Percentiles rank a stretch among this genome's conserved stretches.
phyloP scores from a whole-genome alignment of 2,888 invertebrate genomes.

The Nebria salina region DNA sequence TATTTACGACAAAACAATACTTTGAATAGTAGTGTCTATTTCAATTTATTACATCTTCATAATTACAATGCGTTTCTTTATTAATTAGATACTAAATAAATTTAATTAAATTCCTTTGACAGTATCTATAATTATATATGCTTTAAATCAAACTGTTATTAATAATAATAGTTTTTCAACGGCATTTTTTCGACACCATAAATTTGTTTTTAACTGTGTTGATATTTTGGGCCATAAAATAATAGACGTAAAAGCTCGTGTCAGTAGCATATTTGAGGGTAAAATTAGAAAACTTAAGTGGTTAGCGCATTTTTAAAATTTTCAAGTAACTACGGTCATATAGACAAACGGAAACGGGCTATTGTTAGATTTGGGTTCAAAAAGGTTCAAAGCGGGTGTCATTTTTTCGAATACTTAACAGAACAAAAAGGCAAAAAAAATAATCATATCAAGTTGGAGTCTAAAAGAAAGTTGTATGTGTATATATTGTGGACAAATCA shows the following conservation, averaged over 20 bases:
- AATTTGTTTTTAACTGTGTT: background rate
- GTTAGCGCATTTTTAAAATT: background rate
- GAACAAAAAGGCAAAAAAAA: too few species aligned
- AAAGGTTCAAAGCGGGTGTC: background rate
- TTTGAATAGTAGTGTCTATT: background rate
- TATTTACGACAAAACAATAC: background rate
- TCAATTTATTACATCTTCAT: background rate
- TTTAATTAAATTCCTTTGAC: background rate
- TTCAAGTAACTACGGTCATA: background rate
- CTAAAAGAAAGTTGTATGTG: background rate
- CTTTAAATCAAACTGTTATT: background rate
- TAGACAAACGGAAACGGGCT: background rate
- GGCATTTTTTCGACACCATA: background rate
- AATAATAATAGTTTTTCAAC: background rate
- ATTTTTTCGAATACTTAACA: too few species aligned
- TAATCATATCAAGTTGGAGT: background rate
- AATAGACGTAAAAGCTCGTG: background rate
- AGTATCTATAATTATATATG: background rate
- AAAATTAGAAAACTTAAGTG: background rate
- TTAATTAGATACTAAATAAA: background rate
- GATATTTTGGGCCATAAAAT: background rate
- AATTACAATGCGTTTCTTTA: background rate
- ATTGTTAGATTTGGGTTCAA: conserved; percentile 1
- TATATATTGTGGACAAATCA: background rate
- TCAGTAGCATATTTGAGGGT: background rate